These are phyloP conservation scores for Scomber japonicus DNA, from an alignment of 2,113 vertebrate species.

Conservation along the genomic window DNA sequence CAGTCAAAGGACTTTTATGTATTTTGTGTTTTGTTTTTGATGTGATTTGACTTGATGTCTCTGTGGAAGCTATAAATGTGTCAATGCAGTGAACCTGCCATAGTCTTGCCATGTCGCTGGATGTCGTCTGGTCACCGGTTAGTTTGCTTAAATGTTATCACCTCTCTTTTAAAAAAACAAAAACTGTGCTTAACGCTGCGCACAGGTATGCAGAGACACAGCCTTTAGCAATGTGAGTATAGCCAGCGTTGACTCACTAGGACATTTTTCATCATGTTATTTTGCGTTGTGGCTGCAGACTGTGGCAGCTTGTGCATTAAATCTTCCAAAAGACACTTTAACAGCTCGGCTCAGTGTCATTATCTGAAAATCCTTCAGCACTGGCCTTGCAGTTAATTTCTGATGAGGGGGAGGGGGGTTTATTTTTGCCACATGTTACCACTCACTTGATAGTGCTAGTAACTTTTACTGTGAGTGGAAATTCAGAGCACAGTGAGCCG, in stretches of 20 bases:
- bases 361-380: conserved; percentile 12
- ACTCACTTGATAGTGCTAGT: conserved; percentile 23
- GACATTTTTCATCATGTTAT: conserved; percentile 28
- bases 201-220: conserved; percentile 10
- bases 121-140: not conserved
- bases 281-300: conserved; percentile 27
- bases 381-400: conserved; percentile 18
- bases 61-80: conserved; percentile 22
- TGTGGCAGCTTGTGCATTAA: conserved; percentile 32
- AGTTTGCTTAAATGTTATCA: conserved; percentile 34
- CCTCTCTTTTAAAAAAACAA: conserved; percentile 16
- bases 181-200: conserved; percentile 1
- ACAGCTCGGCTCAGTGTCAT: conserved; percentile 1
- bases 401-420: not conserved
- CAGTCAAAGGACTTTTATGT: conserved; percentile 47
- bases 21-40: conserved; percentile 40
- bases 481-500: conserved; percentile 50
- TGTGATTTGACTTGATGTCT: conserved; percentile 56
- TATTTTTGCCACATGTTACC: conserved; percentile 39
- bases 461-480: conserved; percentile 50
- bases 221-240: conserved; percentile 15
- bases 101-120: conserved; percentile 53
- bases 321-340: conserved; percentile 30
- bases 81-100: conserved; percentile 49
- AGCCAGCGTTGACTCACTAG: conserved; percentile 14